Evolutionary conservation across 92 coral and sea anemone genomes (phyloP).

Genomic region (Isaurus tuberculatus): DNA sequence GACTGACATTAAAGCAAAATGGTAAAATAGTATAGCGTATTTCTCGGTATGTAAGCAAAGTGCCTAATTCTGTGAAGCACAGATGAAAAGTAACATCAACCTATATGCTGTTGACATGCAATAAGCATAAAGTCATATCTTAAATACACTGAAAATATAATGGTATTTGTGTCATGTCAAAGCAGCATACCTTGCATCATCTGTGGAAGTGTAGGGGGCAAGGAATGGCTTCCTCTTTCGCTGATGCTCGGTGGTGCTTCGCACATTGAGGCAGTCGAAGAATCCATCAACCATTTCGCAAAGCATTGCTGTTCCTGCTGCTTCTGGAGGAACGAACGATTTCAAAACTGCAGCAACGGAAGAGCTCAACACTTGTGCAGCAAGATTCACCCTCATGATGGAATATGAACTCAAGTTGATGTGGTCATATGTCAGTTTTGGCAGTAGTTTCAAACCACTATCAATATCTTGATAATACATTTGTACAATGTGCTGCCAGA

Average conservation of each 20-base stretch:
- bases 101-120: neutral
- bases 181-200: slow-evolving; percentile 70
- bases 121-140: slow-evolving; percentile 29
- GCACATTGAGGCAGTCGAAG: slow-evolving; percentile 72
- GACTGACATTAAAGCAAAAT: slow-evolving; percentile 7
- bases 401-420: slow-evolving; percentile 66
- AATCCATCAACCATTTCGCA: slow-evolving; percentile 67
- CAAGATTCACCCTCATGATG: slow-evolving; percentile 71
- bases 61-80: neutral
- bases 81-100: neutral
- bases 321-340: slow-evolving; percentile 66
- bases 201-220: slow-evolving; percentile 69
- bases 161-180: slow-evolving; percentile 37
- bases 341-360: slow-evolving; percentile 67
- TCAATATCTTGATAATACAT: slow-evolving; percentile 65
- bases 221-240: slow-evolving; percentile 69
- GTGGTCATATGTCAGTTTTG: slow-evolving; percentile 68
- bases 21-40: neutral
- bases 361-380: slow-evolving; percentile 74
- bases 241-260: slow-evolving; percentile 70
- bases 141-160: neutral
- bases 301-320: slow-evolving; percentile 58
- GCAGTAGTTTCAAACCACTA: slow-evolving; percentile 60
- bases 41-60: neutral
- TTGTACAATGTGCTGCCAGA: slow-evolving; percentile 70